phyloP scores from a whole-genome alignment of 1,140 invertebrate species.

The Helicoverpa zea region DNA sequence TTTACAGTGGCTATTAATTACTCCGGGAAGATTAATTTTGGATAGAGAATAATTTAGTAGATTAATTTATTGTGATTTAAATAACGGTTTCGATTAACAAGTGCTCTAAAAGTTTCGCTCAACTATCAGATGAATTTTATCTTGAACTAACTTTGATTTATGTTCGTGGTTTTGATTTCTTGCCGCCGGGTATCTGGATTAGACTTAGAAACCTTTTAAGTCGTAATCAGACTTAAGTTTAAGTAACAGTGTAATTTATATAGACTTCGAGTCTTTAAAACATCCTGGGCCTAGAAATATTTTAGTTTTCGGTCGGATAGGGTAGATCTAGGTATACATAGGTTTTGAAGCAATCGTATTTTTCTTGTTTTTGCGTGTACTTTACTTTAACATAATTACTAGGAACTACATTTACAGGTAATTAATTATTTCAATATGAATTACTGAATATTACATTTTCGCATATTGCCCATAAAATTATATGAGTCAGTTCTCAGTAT shows the following conservation, averaged over 20 bases:
- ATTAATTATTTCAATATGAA: background rate
- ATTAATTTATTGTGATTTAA: slow-evolving; percentile 40
- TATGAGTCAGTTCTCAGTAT: slow-evolving; percentile 13
- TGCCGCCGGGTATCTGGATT: background rate
- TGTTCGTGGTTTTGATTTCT: slow-evolving; percentile 3
- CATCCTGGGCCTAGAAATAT: too few species aligned
- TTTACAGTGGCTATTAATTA: slow-evolving; percentile 59
- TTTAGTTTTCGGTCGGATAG: too few species aligned
- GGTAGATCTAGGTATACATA: too few species aligned
- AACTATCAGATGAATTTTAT: background rate
- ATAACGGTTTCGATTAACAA: slow-evolving; percentile 28
- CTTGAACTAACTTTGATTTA: background rate
- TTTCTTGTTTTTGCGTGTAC: background rate
- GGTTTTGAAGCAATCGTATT: too few species aligned
- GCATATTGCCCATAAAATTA: slow-evolving; percentile 37
- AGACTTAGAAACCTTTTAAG: background rate
- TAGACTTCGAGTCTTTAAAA: too few species aligned
- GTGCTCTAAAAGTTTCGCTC: background rate
- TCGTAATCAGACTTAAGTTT: too few species aligned
- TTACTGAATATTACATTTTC: slow-evolving; percentile 6
- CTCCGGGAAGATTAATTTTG: slow-evolving; percentile 57
- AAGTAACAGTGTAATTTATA: too few species aligned
- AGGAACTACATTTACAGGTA: background rate
- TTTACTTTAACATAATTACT: background rate
- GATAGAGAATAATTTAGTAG: slow-evolving; percentile 40